Percentiles rank a stretch among this genome's conserved stretches.
phyloP scores from a whole-genome alignment of 1,140 invertebrate species.

The Drosophila burlai region DNA sequence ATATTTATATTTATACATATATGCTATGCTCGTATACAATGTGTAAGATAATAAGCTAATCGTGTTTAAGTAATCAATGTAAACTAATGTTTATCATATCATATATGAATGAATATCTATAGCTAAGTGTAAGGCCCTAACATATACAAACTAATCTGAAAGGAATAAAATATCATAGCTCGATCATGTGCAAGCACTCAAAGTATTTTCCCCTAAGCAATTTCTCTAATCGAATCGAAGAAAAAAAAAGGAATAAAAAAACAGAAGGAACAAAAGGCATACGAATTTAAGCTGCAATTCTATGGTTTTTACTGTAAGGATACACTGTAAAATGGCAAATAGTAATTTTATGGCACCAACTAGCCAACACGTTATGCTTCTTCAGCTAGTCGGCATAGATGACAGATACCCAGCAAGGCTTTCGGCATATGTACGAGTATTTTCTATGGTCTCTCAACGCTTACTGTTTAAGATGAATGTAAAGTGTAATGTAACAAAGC shows the following conservation, averaged over 20 bases:
- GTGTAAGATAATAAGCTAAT: constrained; percentile 78
- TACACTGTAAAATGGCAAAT: constrained; percentile 45
- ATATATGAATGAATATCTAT: constrained; percentile 65
- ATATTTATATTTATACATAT: constrained; percentile 45
- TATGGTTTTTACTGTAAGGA: constrained; percentile 68
- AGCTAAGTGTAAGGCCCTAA: constrained; percentile 43
- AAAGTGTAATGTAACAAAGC: constrained; percentile 80
- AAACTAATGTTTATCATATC: constrained; percentile 74
- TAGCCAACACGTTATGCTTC: constrained; percentile 59
- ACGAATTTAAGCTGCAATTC: constrained; percentile 78
- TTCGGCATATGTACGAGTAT: constrained; percentile 59
- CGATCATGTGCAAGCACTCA: constrained; percentile 61
- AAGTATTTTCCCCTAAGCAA: constrained; percentile 62
- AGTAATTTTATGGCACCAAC: constrained; percentile 54
- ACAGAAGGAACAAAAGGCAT: constrained; percentile 53
- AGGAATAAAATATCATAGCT: constrained; percentile 58
- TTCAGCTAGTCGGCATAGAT: constrained; percentile 74
- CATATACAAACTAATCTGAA: constrained; percentile 48
- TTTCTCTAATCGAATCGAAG: constrained; percentile 44
- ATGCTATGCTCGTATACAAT: constrained; percentile 73
- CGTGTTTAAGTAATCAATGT: constrained; percentile 57
- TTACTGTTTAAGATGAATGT: constrained; percentile 65
- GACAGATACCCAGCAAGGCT: constrained; percentile 61
- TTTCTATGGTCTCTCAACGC: constrained; percentile 68
- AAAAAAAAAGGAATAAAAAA: not conserved